A percentile compares a stretch with the other conserved stretches of the same genome.
Evolutionary conservation across 1,140 invertebrate species (phyloP).

Genomic region (Temnothorax longispinosus): DNA sequence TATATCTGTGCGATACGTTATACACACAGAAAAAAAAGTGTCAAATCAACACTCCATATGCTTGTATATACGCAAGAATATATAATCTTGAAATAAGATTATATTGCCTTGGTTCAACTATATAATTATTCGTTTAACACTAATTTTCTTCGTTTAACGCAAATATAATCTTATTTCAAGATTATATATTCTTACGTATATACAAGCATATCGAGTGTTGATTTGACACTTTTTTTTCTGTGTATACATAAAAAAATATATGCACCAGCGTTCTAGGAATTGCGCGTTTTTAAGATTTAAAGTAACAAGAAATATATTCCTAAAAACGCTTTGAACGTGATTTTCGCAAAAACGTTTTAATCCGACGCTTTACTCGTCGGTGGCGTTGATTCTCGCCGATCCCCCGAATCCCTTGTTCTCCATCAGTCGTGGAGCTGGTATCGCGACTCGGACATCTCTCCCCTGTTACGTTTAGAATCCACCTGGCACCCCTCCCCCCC

Average conservation of each 20-base stretch:
- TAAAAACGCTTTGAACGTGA: neutral
- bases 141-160: too few relatives aligned
- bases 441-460: constrained; percentile 31
- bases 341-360: neutral
- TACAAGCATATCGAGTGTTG: too few relatives aligned
- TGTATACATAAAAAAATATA: neutral
- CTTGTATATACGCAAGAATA: too few relatives aligned
- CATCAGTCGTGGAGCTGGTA: neutral
- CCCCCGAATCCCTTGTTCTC: constrained; percentile 14
- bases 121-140: too few relatives aligned
- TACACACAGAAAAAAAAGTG: too few relatives aligned
- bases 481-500: neutral
- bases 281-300: neutral
- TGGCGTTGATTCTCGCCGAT: constrained; percentile 24
- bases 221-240: too few relatives aligned
- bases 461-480: constrained; percentile 7
- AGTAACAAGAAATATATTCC: neutral
- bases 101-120: too few relatives aligned
- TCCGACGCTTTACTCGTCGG: constrained; percentile 8
- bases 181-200: too few relatives aligned
- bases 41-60: too few relatives aligned
- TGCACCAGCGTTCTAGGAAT: neutral
- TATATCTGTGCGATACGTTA: neutral
- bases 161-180: too few relatives aligned
- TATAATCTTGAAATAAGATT: too few relatives aligned